Base-by-base conservation (phyloP, 2,888 invertebrate species). In the Reticulitermes lucifugus region DNA sequence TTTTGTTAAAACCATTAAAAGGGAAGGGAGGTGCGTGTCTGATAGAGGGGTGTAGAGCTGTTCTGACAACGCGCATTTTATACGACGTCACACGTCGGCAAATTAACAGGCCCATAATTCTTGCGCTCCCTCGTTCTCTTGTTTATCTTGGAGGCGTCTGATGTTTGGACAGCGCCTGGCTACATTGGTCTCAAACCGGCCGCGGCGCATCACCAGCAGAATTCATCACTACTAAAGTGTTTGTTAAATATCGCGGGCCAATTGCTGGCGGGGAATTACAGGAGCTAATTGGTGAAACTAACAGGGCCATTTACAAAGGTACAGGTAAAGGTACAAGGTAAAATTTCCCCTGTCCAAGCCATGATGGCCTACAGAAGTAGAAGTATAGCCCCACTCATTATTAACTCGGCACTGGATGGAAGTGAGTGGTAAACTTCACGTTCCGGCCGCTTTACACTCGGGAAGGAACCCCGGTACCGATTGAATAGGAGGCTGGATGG, bases 41-140 rank as follows among this genome's bases (percentile, higher is more conserved):
- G 6, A 10, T n/a, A 65, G n/a, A 65, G n/a, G 77, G n/a, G 10
- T 2, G 51, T 22, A 46, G 18, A 77, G 46, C 9, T 43, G 46
- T 25, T 65, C 65, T 73, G 73, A 73, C 70, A 70, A 3, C 70
- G 12, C 14, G 12, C 70, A 70, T 70, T 70, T 70, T 70, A 70
- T 70, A 70, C 25, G n/a, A 70, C 70, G 70, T 25, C 73, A 22
- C 84, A 71, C 77, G 85, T 86, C 86, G 86, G 83, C 85, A 86
- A 86, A 86, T 86, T 86, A 86, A 85, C 86, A 81, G 71, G 46
- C 35, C 81, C 73, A 86, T 86, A 85, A 86, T 85, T 86, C 73
- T 55, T 70, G 80, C 70, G 60, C 59, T 77, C 60, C 71, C 71
- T 51, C 75, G 71, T 75, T 55, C 43, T 77, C 60, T 60, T 86